phyloP scores from a whole-genome alignment of 1,140 invertebrate species.

The Acromyrmex charruanus region DNA sequence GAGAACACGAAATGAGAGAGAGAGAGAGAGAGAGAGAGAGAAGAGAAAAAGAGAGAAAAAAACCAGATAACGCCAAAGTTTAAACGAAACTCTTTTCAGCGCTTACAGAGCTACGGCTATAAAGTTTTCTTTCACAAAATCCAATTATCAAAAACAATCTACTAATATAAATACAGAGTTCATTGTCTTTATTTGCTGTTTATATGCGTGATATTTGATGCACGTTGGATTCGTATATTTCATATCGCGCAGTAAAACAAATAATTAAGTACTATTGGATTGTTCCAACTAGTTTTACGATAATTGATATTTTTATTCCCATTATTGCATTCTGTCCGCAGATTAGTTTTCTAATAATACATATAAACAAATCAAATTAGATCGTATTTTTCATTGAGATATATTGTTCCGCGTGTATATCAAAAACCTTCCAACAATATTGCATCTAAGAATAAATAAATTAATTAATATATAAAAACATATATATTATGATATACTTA shows the following conservation, averaged over 20 bases:
- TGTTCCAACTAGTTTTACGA: neutral
- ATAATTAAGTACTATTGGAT: constrained; percentile 7
- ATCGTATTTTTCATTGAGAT: neutral
- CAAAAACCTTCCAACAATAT: neutral
- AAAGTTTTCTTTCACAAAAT: constrained; percentile 14
- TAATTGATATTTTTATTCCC: constrained; percentile 37
- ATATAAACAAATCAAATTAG: constrained; percentile 21
- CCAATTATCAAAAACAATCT: constrained; percentile 45
- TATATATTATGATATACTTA: neutral
- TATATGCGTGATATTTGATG: neutral
- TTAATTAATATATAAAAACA: neutral
- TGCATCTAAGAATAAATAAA: neutral
- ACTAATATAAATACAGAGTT: constrained; percentile 7
- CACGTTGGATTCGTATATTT: neutral
- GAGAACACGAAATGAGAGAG: neutral
- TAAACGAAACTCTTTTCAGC: constrained; percentile 35
- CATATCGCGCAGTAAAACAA: neutral
- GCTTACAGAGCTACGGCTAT: neutral
- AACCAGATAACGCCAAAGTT: constrained; percentile 36
- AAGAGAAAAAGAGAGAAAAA: too few species aligned
- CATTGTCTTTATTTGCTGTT: constrained; percentile 3
- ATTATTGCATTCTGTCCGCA: neutral
- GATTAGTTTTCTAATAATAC: neutral
- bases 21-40: too few species aligned
- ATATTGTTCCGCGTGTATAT: neutral